Evolutionary conservation across 1,140 invertebrate genomes (phyloP).

Genomic region (Nasonia giraulti): DNA sequence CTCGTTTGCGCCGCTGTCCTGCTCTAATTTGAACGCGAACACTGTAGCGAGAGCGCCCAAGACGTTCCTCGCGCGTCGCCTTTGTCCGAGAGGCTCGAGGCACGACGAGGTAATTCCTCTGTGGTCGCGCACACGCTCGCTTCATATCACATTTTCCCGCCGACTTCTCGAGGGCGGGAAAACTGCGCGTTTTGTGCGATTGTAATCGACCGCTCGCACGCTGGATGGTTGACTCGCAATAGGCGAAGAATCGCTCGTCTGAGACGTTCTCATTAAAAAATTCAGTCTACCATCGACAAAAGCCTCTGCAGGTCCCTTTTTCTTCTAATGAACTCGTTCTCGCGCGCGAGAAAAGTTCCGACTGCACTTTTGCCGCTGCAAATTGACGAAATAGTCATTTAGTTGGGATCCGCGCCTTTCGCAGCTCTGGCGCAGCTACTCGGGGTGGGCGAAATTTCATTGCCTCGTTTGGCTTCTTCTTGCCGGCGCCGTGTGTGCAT

Average conservation of each 20-base stretch:
- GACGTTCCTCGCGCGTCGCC: background rate
- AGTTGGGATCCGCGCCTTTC: conserved; percentile 2
- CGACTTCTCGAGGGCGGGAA: background rate
- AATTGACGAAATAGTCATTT: conserved; percentile 42
- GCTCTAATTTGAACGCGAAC: conserved; percentile 6
- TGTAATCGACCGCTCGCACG: conserved; percentile 25
- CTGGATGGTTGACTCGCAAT: background rate
- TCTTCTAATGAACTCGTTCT: background rate
- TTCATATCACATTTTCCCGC: conserved; percentile 12
- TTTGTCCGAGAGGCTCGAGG: background rate
- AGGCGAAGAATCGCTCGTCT: background rate
- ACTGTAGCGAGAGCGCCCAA: background rate
- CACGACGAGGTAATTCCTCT: conserved; percentile 4
- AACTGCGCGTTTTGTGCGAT: background rate
- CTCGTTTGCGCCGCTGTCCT: background rate
- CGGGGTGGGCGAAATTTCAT: conserved; percentile 59
- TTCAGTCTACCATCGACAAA: background rate
- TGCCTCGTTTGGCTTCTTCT: conserved; percentile 58
- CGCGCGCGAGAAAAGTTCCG: conserved; percentile 23
- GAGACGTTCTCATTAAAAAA: conserved; percentile 15
- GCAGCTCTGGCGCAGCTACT: background rate
- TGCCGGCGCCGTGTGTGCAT: conserved; percentile 57
- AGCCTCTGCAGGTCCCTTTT: background rate
- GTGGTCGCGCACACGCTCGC: background rate
- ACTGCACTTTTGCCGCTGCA: background rate